Percentiles rank a stretch among this genome's conserved stretches.
Evolutionary conservation across 2,797 vertebrate genomes (phyloP).

Genomic region (Macrochelys suwanniensis): DNA sequence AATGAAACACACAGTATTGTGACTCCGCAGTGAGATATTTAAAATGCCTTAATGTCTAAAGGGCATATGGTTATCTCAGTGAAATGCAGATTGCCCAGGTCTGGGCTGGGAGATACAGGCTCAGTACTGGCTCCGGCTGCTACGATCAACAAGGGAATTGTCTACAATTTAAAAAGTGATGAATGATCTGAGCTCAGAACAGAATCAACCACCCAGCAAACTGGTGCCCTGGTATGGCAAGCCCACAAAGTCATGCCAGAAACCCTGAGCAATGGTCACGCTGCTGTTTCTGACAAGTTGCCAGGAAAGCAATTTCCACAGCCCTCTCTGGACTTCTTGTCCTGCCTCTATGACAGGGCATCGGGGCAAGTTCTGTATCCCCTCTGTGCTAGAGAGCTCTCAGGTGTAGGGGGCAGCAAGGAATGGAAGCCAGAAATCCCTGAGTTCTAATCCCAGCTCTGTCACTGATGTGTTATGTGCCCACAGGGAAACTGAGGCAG

Average conservation of each 20-base stretch:
- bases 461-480: background rate
- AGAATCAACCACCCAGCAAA: background rate
- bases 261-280: background rate
- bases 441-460: background rate
- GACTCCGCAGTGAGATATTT: constrained; percentile 5
- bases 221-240: fast-evolving
- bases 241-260: fast-evolving
- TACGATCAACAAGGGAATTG: background rate
- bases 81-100: fast-evolving
- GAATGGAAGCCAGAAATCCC: background rate
- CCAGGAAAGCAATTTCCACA: background rate
- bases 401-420: background rate
- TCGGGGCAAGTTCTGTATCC: background rate
- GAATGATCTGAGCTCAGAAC: background rate
- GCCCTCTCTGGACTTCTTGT: background rate
- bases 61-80: constrained; percentile 11
- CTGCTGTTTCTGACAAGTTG: background rate
- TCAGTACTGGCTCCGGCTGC: background rate
- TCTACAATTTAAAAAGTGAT: background rate
- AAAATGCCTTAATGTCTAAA: constrained; percentile 49
- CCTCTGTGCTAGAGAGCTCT: background rate
- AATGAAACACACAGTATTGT: constrained; percentile 59
- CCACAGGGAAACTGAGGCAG: background rate
- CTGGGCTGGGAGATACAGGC: background rate
- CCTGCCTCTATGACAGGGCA: background rate